Evolutionary conservation across 2,113 vertebrate species (phyloP).

Genomic region (Pogonocichla stellata): DNA sequence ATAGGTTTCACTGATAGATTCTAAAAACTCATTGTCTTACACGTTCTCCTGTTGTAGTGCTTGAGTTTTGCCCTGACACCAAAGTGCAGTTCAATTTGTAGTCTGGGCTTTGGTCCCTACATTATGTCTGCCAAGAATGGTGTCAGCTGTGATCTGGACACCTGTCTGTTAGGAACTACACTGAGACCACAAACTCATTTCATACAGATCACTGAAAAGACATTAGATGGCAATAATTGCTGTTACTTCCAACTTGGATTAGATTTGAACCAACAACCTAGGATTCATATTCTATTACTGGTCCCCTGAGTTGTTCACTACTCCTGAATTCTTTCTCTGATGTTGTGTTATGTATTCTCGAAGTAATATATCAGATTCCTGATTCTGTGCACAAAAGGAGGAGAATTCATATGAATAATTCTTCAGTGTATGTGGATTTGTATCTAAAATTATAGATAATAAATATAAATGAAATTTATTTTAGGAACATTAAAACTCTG

Average conservation of each 20-base stretch:
- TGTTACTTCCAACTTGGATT: constrained; percentile 47
- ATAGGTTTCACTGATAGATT: not conserved
- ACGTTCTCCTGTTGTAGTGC: not conserved
- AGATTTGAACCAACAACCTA: constrained; percentile 48
- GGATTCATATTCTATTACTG: constrained; percentile 49
- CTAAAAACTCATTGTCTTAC: not conserved
- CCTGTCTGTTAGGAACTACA: constrained; percentile 3
- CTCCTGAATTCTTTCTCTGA: not conserved
- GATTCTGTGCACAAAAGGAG: not conserved
- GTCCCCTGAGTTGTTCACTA: constrained; percentile 12
- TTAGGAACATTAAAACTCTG: not conserved
- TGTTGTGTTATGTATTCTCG: not conserved
- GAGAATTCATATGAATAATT: not conserved
- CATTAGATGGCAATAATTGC: constrained; percentile 48
- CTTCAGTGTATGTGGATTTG: not conserved
- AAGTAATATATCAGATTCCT: constrained; percentile 17
- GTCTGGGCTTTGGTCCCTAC: not conserved
- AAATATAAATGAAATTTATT: not conserved
- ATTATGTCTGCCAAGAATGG: not conserved
- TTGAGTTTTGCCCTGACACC: not conserved
- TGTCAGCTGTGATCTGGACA: constrained; percentile 26
- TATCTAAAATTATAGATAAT: not conserved
- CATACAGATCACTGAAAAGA: constrained; percentile 47
- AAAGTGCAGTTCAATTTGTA: not conserved
- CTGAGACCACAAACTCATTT: constrained; percentile 47